Evolutionary conservation across 2,113 vertebrate species (phyloP).

Genomic region (Willisornis vidua): DNA sequence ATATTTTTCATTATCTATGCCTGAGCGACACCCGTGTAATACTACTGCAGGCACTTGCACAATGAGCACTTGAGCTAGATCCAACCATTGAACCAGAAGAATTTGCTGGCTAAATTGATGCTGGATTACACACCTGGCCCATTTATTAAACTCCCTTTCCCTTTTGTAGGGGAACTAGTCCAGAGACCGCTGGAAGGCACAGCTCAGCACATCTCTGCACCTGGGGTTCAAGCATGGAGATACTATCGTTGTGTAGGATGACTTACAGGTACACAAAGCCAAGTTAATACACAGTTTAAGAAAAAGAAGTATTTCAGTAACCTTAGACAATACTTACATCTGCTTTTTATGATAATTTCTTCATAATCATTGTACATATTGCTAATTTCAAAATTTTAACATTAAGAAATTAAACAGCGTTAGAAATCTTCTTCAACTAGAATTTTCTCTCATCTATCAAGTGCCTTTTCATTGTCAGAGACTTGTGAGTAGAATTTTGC

Average conservation of each 20-base stretch:
- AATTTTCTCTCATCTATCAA: not conserved
- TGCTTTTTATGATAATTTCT: not conserved
- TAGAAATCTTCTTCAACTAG: not conserved
- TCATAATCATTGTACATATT: not conserved
- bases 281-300: not conserved
- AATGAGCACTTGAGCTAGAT: constrained; percentile 50
- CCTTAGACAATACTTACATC: not conserved
- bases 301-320: not conserved
- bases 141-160: constrained; percentile 22
- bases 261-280: not conserved
- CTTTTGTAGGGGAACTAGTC: constrained; percentile 28
- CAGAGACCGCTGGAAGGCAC: constrained; percentile 4
- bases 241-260: not conserved
- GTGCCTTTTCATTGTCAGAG: not conserved
- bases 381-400: not conserved
- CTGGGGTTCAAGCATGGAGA: not conserved
- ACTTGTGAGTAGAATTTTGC: not conserved
- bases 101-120: constrained; percentile 48
- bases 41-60: constrained; percentile 28
- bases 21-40: constrained; percentile 49
- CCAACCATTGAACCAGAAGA: constrained; percentile 59
- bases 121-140: constrained; percentile 36
- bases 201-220: not conserved
- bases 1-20: constrained; percentile 55
- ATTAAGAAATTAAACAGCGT: not conserved